Conservation (phyloP, 2,113 vertebrate species). For the Azemiops feae region DNA sequence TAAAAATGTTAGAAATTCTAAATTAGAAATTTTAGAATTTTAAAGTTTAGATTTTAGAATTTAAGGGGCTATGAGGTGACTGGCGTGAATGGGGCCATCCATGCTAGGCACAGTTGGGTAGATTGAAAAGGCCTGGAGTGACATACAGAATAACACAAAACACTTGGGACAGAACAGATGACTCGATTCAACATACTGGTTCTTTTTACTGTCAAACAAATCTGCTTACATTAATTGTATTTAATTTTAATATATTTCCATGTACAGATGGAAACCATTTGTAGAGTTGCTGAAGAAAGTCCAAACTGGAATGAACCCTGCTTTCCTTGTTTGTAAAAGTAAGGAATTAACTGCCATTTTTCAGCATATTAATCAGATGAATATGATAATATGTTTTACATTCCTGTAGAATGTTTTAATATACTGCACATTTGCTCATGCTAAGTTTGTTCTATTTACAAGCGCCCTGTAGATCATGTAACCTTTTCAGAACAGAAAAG, state of each 20-base stretch:
- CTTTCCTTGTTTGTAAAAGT: conserved; percentile 1
- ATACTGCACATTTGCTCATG: neutral
- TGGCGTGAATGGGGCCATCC: neutral
- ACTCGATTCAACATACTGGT: neutral
- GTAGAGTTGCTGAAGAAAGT: conserved; percentile 28
- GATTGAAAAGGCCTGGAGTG: neutral
- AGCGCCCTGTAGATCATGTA: neutral
- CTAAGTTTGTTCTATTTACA: neutral
- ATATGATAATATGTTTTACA: neutral
- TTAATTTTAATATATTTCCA: conserved; percentile 6
- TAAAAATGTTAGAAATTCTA: neutral
- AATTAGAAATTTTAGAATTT: neutral
- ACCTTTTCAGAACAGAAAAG: accelerated
- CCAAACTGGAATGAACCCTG: conserved; percentile 10
- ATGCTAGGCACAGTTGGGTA: neutral
- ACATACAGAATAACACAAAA: neutral
- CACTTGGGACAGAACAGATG: neutral
- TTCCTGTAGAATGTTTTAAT: neutral
- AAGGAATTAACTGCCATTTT: neutral
- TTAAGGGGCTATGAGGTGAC: neutral
- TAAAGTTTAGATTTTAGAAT: neutral
- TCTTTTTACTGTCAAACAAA: neutral
- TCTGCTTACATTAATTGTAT: neutral
- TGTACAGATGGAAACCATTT: conserved; percentile 50
- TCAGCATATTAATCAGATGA: neutral